A percentile compares a stretch with the other conserved stretches of the same genome.
Conservation (phyloP, 30 jellyfish, hydroid and myxozoan genomes). For the Haliclystus octoradiatus region DNA sequence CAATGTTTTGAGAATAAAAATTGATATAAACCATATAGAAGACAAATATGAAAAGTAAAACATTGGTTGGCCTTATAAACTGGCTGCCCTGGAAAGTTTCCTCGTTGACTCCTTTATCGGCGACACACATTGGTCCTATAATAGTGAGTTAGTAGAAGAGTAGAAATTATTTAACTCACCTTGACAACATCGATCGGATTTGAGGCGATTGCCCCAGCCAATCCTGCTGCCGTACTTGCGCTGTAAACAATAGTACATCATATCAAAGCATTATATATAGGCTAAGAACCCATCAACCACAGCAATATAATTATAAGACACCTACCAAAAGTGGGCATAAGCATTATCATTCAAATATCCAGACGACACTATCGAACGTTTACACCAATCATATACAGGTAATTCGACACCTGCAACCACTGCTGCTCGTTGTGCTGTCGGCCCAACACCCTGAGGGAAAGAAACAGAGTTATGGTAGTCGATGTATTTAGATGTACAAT, state of each 20-base stretch:
- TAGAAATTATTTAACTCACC: conserved; percentile 14
- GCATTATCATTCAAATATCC: conserved; percentile 59
- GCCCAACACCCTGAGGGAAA: conserved; percentile 87
- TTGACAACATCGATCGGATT: conserved; percentile 91
- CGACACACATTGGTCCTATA: too few relatives aligned
- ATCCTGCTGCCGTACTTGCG: conserved; percentile 81
- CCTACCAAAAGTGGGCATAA: conserved; percentile 63
- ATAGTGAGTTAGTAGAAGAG: not conserved
- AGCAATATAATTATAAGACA: not conserved
- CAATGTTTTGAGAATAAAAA: not conserved
- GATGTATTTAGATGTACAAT: not conserved
- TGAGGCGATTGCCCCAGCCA: conserved; percentile 89
- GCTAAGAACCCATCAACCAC: too few relatives aligned
- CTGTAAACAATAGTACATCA: conserved; percentile 16
- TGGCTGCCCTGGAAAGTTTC: not conserved
- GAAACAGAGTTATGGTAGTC: not conserved
- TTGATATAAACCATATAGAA: not conserved
- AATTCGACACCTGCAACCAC: conserved; percentile 81
- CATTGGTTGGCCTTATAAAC: not conserved
- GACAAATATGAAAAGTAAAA: not conserved
- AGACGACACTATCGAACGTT: conserved; percentile 20
- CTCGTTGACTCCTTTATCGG: not conserved
- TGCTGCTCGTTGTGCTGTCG: conserved; percentile 92
- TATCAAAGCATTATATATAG: not conserved
- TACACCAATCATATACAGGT: conserved; percentile 74